phyloP scores from a whole-genome alignment of 2,888 invertebrate species.

The Aspidapion aeneum region DNA sequence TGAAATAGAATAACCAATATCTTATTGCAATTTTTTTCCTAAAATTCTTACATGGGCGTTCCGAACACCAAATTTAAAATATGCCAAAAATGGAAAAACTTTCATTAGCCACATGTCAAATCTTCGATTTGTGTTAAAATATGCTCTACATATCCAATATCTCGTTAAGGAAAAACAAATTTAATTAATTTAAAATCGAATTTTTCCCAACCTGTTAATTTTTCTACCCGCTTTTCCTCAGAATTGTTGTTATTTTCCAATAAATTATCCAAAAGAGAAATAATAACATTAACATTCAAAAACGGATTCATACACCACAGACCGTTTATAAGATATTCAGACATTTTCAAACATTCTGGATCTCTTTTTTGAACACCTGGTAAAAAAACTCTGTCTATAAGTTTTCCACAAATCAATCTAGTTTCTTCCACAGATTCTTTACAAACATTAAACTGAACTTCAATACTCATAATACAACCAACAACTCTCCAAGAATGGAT shows the following conservation, averaged over 20 bases:
- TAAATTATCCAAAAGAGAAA: conserved; percentile 46
- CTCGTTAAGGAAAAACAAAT: conserved; percentile 17
- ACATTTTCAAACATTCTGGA: conserved; percentile 63
- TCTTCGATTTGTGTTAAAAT: no score
- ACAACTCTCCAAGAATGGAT: conserved; percentile 82
- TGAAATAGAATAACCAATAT: no score
- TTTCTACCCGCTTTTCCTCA: conserved; percentile 2
- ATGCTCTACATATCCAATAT: no score
- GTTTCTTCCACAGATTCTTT: conserved; percentile 61
- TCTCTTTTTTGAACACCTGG: conserved; percentile 56
- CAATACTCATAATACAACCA: conserved; percentile 76
- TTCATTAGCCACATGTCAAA: conserved; percentile 59
- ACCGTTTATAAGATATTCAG: conserved; percentile 61
- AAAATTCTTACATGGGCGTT: conserved; percentile 52
- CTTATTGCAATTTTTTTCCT: no score
- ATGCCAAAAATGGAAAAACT: conserved; percentile 66
- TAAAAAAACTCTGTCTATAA: conserved; percentile 58
- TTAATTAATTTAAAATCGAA: conserved; percentile 21
- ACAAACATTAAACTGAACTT: conserved; percentile 77
- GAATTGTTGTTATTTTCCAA: conserved; percentile 26
- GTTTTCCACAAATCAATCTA: conserved; percentile 54
- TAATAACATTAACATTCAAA: conserved; percentile 55
- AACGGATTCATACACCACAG: conserved; percentile 61
- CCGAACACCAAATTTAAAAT: conserved; percentile 59
- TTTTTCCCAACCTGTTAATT: background rate